Percentiles rank a stretch among this genome's conserved stretches.
Conservation (phyloP, 2,888 invertebrate genomes). For the Embidobia sp. region DNA sequence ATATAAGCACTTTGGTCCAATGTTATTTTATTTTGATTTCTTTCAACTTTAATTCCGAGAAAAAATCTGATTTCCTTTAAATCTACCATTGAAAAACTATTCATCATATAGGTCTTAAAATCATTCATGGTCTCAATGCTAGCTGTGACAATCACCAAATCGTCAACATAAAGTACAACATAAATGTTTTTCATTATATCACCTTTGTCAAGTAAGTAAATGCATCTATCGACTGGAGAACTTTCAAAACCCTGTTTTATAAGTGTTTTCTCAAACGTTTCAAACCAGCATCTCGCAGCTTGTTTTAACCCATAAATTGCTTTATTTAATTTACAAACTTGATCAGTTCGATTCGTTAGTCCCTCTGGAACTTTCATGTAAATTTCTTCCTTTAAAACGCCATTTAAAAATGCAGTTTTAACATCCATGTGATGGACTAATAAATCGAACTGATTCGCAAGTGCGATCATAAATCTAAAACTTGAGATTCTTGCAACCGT, state of each 20-base stretch:
- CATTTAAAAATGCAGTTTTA: background rate
- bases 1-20: background rate
- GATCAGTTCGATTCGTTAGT: background rate
- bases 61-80: slow-evolving; percentile 45
- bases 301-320: slow-evolving; percentile 1
- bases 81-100: slow-evolving; percentile 32
- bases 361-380: slow-evolving; percentile 3
- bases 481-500: background rate
- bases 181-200: no score
- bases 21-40: slow-evolving; percentile 34
- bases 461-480: background rate
- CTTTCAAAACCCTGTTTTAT: background rate
- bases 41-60: background rate
- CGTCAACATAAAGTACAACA: no score
- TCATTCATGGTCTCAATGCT: no score
- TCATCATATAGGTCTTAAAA: no score
- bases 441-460: slow-evolving; percentile 11
- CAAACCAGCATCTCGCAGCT: background rate
- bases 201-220: no score
- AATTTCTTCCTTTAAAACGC: background rate
- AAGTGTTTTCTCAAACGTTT: slow-evolving; percentile 1
- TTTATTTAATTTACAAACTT: slow-evolving; percentile 3
- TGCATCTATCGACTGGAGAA: no score
- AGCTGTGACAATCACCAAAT: no score
- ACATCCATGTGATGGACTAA: background rate